Evolutionary conservation across 2,113 vertebrate species (phyloP), one percentile per base, ranked within the genome.

Genomic region (Butorides virescens): DNA sequence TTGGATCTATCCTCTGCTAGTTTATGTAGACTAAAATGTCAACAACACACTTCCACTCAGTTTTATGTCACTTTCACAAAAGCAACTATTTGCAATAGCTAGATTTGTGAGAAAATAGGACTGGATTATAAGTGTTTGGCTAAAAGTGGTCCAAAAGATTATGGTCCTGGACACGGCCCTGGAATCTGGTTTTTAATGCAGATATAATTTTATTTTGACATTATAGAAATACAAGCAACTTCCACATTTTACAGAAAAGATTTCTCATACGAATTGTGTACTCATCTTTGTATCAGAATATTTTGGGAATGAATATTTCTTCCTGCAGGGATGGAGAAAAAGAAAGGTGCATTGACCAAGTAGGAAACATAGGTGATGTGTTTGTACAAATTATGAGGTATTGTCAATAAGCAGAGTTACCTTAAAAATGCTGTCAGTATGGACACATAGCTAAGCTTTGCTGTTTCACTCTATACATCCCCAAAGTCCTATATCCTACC

Each of bases 21-120:
- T 88, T 96, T 90, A 66, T 86, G 93, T 94, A 92, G 90, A 88
- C 44, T 92, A 84, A 97, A 96, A 96, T 97, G 95, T 96, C 95
- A 96, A 66, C 92, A 93, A 62, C 86, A 90, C 61, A 30, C 77
- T 96, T 94, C 74, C 53, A 46, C 87, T 94, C 70, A 39, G 63
- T 73, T 94, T 93, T 63, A 58, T 92, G 94, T 88, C 85, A 74
- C 55, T 92, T 88, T 80, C 52, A 82, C 63, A 83, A 92, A 95
- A 92, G 11, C 82, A 90, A 29, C 58, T 83, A 8, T 62, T 95
- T 66, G 13, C 32, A 16, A 56, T 47, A 91, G 56, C 34, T 87
- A 47, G 77, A 32, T 27, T 59, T 32, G 53, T 78, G 63, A 58
- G 52, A 61, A 93, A 93, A 53, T 8, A 63, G 61, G 39, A 21